Evolutionary conservation across 2,888 invertebrate species (phyloP).

Genomic region (Melikaiella ostensackeni): DNA sequence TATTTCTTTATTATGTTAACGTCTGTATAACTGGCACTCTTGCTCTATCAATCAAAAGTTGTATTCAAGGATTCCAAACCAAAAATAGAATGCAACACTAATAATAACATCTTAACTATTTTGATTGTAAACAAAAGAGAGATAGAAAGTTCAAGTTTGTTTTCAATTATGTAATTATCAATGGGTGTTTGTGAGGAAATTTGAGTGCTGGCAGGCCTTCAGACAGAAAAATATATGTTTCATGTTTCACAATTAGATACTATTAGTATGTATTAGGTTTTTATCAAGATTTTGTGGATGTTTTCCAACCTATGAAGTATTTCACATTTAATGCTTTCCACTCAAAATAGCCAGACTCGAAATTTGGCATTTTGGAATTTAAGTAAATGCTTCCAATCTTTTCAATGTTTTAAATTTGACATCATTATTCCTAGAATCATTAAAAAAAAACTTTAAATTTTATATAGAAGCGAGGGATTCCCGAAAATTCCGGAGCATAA

Average conservation of each 20-base stretch:
- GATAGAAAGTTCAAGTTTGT: constrained; percentile 8
- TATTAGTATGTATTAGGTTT: background rate
- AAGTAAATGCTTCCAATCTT: background rate
- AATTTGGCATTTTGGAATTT: background rate
- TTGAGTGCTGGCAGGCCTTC: no score
- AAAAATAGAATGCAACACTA: constrained; percentile 4
- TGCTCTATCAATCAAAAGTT: background rate
- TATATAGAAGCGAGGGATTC: background rate
- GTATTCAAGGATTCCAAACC: constrained; percentile 17
- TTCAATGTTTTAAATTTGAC: background rate
- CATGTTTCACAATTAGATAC: background rate
- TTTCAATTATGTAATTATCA: constrained; percentile 21
- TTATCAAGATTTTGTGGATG: background rate
- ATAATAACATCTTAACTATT: constrained; percentile 10
- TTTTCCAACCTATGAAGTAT: background rate
- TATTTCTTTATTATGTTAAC: no score
- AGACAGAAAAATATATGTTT: background rate
- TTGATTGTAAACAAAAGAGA: constrained; percentile 16
- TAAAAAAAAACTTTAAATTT: background rate
- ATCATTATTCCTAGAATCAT: background rate
- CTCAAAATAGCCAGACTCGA: no score
- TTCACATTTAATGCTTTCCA: no score
- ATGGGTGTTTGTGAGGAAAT: background rate
- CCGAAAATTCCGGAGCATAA: background rate
- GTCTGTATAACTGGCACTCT: background rate